A percentile compares a stretch with the other conserved stretches of the same genome.
Conservation (phyloP, 1,140 invertebrate genomes). For the Drosophila jambulina region DNA sequence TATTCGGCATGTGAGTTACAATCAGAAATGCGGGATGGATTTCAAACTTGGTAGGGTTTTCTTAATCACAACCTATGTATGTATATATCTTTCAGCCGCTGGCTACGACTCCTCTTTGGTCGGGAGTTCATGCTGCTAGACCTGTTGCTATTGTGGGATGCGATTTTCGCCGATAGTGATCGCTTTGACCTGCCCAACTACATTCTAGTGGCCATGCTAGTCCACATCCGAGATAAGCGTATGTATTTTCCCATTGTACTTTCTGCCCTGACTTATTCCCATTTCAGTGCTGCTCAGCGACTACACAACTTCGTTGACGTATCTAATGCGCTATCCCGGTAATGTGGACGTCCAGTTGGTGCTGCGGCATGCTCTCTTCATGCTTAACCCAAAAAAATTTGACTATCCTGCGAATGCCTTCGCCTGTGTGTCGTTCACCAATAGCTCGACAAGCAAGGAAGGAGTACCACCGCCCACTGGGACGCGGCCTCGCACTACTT, state of each 20-base stretch:
- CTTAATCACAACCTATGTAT: slow-evolving; percentile 2
- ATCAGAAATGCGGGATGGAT: not conserved
- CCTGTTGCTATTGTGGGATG: slow-evolving; percentile 92
- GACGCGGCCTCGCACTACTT: slow-evolving; percentile 41
- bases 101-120: slow-evolving; percentile 92
- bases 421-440: slow-evolving; percentile 64
- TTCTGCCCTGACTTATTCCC: not conserved
- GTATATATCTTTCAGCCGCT: slow-evolving; percentile 87
- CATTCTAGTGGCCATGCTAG: slow-evolving; percentile 91
- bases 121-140: slow-evolving; percentile 92
- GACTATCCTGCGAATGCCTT: slow-evolving; percentile 79
- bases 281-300: slow-evolving; percentile 88
- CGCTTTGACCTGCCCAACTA: slow-evolving; percentile 90
- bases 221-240: slow-evolving; percentile 89
- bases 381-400: slow-evolving; percentile 86
- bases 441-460: slow-evolving; percentile 3
- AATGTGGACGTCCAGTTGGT: slow-evolving; percentile 88
- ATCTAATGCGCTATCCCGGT: slow-evolving; percentile 89
- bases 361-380: slow-evolving; percentile 88
- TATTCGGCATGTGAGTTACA: slow-evolving; percentile 92
- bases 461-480: slow-evolving; percentile 5
- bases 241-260: slow-evolving; percentile 79
- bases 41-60: not conserved
- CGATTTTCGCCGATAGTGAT: slow-evolving; percentile 91
- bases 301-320: slow-evolving; percentile 88